Conservation (phyloP, 2,797 vertebrate genomes). For the Dermochelys coriacea region DNA sequence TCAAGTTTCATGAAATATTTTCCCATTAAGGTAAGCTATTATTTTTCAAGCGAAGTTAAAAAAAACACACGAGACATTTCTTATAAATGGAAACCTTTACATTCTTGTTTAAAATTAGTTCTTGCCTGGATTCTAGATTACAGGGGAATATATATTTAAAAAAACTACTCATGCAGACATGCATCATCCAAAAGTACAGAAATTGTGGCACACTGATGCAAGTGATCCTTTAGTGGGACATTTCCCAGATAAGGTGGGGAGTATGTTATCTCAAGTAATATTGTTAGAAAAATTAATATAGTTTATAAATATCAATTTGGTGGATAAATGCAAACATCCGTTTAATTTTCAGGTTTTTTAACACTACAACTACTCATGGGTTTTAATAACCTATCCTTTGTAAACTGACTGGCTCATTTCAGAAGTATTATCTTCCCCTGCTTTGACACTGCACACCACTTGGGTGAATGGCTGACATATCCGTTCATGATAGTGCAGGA, state of each 20-base stretch:
- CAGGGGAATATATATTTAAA: not conserved
- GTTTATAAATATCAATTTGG: too few relatives aligned
- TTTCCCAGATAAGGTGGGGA: not conserved
- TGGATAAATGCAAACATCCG: not conserved
- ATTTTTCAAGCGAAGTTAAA: not conserved
- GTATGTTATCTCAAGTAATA: rapidly evolving
- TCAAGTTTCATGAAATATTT: rapidly evolving
- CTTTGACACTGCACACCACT: conserved; percentile 52
- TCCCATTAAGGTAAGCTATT: rapidly evolving
- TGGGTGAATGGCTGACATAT: conserved; percentile 54
- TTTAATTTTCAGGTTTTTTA: conserved; percentile 5
- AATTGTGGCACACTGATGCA: not conserved
- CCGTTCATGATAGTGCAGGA: conserved; percentile 46
- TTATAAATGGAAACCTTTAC: not conserved
- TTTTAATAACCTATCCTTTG: conserved; percentile 45
- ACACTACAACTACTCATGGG: not conserved
- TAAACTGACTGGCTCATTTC: conserved; percentile 23
- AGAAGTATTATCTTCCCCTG: not conserved
- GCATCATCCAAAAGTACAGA: rapidly evolving
- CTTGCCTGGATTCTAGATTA: not conserved
- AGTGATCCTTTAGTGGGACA: not conserved
- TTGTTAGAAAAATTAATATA: too few relatives aligned
- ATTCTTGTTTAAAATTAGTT: not conserved
- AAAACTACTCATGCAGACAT: rapidly evolving
- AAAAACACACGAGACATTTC: not conserved